Percentiles rank a stretch among this genome's conserved stretches.
Evolutionary conservation across 1,140 invertebrate genomes (phyloP).

Genomic region (Goniozus legneri): DNA sequence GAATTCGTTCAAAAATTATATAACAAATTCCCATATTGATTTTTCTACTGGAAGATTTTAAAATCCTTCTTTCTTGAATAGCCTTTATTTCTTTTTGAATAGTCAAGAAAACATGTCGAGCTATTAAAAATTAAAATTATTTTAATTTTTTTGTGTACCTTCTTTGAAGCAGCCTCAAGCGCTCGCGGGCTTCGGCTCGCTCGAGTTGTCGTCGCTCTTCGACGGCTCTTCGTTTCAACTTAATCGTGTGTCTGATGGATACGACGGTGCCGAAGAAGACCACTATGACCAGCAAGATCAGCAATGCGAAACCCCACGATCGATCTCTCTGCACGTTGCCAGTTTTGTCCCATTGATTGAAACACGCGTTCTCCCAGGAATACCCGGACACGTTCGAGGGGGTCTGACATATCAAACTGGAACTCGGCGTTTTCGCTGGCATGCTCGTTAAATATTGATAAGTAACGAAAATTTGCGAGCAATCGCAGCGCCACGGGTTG

Average conservation of each 20-base stretch:
- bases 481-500: constrained; percentile 74
- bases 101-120: no score
- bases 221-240: constrained; percentile 53
- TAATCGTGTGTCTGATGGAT: constrained; percentile 54
- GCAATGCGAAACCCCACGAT: constrained; percentile 60
- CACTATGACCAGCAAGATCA: constrained; percentile 43
- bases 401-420: constrained; percentile 58
- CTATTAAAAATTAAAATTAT: neutral
- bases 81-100: no score
- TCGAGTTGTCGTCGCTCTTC: constrained; percentile 51
- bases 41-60: no score
- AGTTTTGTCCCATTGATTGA: constrained; percentile 55
- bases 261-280: constrained; percentile 53
- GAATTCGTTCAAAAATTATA: no score
- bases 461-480: constrained; percentile 57
- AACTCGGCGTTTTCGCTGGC: constrained; percentile 53
- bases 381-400: constrained; percentile 60
- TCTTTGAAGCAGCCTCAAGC: constrained; percentile 60
- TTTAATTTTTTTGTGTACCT: constrained; percentile 36
- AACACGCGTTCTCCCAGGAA: constrained; percentile 65
- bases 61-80: no score
- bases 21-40: no score
- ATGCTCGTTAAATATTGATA: constrained; percentile 59
- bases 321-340: constrained; percentile 47
- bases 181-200: constrained; percentile 55